phyloP scores from a whole-genome alignment of 2,888 invertebrate species.

The Peribatodes rhomboidaria region DNA sequence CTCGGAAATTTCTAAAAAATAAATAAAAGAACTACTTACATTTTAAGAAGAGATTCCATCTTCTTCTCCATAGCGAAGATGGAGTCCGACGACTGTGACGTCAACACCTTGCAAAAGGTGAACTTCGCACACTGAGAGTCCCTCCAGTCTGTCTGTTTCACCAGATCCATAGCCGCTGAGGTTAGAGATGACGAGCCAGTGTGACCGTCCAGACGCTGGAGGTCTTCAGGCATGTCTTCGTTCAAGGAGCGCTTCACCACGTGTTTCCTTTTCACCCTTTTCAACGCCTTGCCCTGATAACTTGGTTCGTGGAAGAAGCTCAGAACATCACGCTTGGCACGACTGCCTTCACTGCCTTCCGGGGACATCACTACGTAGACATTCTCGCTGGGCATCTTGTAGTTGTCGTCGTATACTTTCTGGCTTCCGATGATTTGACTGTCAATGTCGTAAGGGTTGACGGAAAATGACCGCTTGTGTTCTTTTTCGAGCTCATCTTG shows the following conservation, averaged over 20 bases:
- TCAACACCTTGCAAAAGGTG: slow-evolving; percentile 92
- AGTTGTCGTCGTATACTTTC: slow-evolving; percentile 80
- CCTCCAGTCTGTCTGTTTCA: slow-evolving; percentile 88
- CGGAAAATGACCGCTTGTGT: slow-evolving; percentile 84
- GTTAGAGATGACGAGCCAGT: slow-evolving; percentile 67
- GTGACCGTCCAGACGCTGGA: slow-evolving; percentile 71
- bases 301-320: slow-evolving; percentile 62
- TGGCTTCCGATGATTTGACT: slow-evolving; percentile 76
- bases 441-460: slow-evolving; percentile 74
- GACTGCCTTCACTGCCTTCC: slow-evolving; percentile 64
- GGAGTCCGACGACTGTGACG: slow-evolving; percentile 89
- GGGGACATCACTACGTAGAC: slow-evolving; percentile 84
- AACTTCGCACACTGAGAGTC: slow-evolving; percentile 92
- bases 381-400: slow-evolving; percentile 85
- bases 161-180: slow-evolving; percentile 78
- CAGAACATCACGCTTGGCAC: slow-evolving; percentile 70
- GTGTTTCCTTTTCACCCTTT: slow-evolving; percentile 66
- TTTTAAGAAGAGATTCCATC: slow-evolving; percentile 90
- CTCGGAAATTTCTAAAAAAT: neutral
- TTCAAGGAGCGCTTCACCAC: slow-evolving; percentile 69
- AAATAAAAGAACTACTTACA: slow-evolving; percentile 86
- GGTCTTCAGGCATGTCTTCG: slow-evolving; percentile 76
- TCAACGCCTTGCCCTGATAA: slow-evolving; percentile 58
- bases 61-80: slow-evolving; percentile 92
- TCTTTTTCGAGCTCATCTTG: slow-evolving; percentile 82